A percentile compares a stretch with the other conserved stretches of the same genome.
Evolutionary conservation across 2,888 invertebrate species (phyloP).

Genomic region (Oxystoma pomonae): DNA sequence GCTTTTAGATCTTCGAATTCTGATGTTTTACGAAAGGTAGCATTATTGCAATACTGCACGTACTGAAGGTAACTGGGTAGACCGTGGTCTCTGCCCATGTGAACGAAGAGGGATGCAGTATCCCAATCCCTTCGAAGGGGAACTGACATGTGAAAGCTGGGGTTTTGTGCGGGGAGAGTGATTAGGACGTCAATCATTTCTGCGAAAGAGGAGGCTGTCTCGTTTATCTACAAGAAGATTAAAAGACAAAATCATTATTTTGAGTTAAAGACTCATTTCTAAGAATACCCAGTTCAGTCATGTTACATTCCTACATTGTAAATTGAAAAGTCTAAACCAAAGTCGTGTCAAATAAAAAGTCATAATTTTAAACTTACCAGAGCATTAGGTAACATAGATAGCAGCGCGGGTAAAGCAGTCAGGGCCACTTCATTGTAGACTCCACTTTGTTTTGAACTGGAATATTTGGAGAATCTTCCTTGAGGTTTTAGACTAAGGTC

Average conservation of each 20-base stretch:
- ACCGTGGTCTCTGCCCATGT: constrained; percentile 75
- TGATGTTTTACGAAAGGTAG: constrained; percentile 28
- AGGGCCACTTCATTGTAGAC: constrained; percentile 75
- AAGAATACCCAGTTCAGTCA: too few relatives aligned
- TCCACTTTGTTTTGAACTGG: constrained; percentile 75
- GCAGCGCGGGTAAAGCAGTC: constrained; percentile 67
- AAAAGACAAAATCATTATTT: background rate
- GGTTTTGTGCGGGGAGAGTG: constrained; percentile 59
- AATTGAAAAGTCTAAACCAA: too few relatives aligned
- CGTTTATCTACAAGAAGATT: constrained; percentile 50
- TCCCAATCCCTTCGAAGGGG: constrained; percentile 45
- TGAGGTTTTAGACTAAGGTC: constrained; percentile 59
- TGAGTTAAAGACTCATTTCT: background rate
- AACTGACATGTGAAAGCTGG: constrained; percentile 53
- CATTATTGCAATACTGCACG: constrained; percentile 60
- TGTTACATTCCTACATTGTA: too few relatives aligned
- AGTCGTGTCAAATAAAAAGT: too few relatives aligned
- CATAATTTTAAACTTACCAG: too few relatives aligned
- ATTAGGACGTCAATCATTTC: constrained; percentile 59
- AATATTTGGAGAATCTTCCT: constrained; percentile 76
- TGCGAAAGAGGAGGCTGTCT: constrained; percentile 49
- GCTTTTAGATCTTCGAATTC: constrained; percentile 53
- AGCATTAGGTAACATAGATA: constrained; percentile 69
- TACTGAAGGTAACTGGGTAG: constrained; percentile 69
- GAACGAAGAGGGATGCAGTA: constrained; percentile 53